A percentile compares a stretch with the other conserved stretches of the same genome.
These are phyloP conservation scores for Hipparchia semele DNA, from an alignment of 2,888 invertebrate genomes.

Conservation along the genomic window DNA sequence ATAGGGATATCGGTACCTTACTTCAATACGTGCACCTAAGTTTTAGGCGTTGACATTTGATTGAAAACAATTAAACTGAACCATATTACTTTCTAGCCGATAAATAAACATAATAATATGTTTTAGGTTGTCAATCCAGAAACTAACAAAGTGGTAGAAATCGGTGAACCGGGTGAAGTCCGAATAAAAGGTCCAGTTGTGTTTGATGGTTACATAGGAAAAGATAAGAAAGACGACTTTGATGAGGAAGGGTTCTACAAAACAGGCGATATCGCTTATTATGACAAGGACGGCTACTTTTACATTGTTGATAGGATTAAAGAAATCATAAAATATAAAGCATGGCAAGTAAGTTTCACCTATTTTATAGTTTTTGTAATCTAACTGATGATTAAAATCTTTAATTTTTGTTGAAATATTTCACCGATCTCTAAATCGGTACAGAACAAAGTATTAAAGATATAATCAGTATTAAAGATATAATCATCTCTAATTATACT, in stretches of 20 bases:
- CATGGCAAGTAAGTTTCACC: constrained; percentile 57
- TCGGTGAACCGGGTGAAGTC: constrained; percentile 62
- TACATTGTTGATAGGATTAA: constrained; percentile 66
- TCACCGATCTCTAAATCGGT: too few species aligned
- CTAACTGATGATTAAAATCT: too few species aligned
- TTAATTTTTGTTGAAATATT: too few species aligned
- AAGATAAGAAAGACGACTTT: constrained; percentile 50
- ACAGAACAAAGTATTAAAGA: too few species aligned
- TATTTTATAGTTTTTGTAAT: not conserved
- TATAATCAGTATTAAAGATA: too few species aligned
- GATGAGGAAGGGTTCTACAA: constrained; percentile 66
- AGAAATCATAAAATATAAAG: constrained; percentile 69
- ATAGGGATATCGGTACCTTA: too few species aligned
- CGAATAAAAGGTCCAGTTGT: constrained; percentile 60
- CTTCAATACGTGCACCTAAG: too few species aligned
- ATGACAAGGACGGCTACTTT: constrained; percentile 64
- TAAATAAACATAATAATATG: not conserved
- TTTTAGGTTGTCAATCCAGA: constrained; percentile 61
- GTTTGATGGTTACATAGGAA: constrained; percentile 63
- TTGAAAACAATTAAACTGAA: too few species aligned
- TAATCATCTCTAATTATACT: too few species aligned
- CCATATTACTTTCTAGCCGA: not conserved
- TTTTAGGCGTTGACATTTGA: too few species aligned
- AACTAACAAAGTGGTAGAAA: constrained; percentile 57
- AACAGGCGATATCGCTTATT: constrained; percentile 68